Percentiles rank a stretch among this genome's conserved stretches.
phyloP scores from a whole-genome alignment of 1,140 invertebrate genomes.

The Apis mellifera region Amel_HAv3.1 CM009942.2:738001-738500 shows the following conservation, averaged over 20 bases:
- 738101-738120: neutral
- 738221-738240: no score
- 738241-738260: no score
- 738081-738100: neutral
- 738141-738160: no score
- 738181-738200: no score
- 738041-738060: neutral
- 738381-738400: conserved; percentile 4
- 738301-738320: no score
- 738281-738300: no score
- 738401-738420: neutral
- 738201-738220: no score
- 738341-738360: neutral
- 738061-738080: neutral
- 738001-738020: neutral
- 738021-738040: conserved; percentile 8
- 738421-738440: neutral
- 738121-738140: no score
- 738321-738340: no score
- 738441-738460: neutral
- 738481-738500: neutral
- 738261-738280: no score
- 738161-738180: no score
- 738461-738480: neutral
- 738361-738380: no score